Conservation (phyloP, 1,140 invertebrate species). For the Muscidifurax raptorellus region DNA sequence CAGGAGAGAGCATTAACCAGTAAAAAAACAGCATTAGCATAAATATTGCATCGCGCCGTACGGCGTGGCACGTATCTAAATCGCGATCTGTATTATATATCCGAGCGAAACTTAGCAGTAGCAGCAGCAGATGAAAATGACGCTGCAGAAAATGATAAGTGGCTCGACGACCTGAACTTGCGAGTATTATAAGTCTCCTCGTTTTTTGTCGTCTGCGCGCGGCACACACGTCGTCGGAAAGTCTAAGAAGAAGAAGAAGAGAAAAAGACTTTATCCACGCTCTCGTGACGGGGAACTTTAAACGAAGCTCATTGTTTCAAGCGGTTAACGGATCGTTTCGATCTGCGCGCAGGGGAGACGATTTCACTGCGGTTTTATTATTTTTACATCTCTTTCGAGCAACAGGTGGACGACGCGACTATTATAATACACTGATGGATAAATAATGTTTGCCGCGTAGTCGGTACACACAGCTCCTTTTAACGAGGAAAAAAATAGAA, state of each 20-base stretch:
- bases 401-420: too few relatives aligned
- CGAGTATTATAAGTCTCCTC: neutral
- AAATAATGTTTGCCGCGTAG: too few relatives aligned
- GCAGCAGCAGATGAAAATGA: slow-evolving; percentile 22
- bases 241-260: too few relatives aligned
- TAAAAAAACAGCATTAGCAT: too few relatives aligned
- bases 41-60: too few relatives aligned
- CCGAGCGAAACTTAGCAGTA: neutral
- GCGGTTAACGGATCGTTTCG: neutral
- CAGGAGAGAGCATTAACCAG: too few relatives aligned
- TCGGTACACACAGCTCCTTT: too few relatives aligned
- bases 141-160: slow-evolving; percentile 27
- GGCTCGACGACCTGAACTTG: neutral
- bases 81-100: slow-evolving; percentile 1
- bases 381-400: neutral
- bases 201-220: neutral
- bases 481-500: too few relatives aligned
- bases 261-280: slow-evolving; percentile 18
- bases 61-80: neutral
- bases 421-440: too few relatives aligned
- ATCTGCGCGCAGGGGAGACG: neutral
- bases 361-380: neutral
- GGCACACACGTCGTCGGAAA: neutral
- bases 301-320: neutral
- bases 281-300: neutral